phyloP scores from a whole-genome alignment of 2,888 invertebrate genomes.

The Microctonus aethiopoides region DNA sequence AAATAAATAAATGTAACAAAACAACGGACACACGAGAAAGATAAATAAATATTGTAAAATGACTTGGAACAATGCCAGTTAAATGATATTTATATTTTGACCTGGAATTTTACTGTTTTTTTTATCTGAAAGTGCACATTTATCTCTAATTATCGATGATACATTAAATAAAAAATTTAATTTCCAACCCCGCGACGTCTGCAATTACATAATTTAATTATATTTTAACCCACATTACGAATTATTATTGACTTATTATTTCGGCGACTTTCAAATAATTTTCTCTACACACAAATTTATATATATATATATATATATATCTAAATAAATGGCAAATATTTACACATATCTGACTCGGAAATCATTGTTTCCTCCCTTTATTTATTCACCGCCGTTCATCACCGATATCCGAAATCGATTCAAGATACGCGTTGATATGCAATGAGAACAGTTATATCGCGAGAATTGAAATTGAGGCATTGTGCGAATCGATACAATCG shows the following conservation, averaged over 20 bases:
- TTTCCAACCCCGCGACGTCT: constrained; percentile 7
- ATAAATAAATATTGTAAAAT: constrained; percentile 24
- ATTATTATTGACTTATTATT: constrained; percentile 21
- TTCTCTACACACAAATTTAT: neutral
- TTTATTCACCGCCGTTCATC: constrained; percentile 30
- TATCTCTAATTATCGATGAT: too few species aligned
- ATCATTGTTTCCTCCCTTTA: constrained; percentile 33
- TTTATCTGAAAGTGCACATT: too few species aligned
- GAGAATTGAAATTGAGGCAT: constrained; percentile 31
- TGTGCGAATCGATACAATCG: constrained; percentile 42
- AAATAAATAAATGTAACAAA: neutral
- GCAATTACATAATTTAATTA: constrained; percentile 19
- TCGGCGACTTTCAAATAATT: constrained; percentile 30
- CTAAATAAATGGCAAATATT: neutral
- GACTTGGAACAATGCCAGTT: constrained; percentile 23
- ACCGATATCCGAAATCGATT: constrained; percentile 33
- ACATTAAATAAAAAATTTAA: too few species aligned
- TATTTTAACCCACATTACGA: constrained; percentile 7
- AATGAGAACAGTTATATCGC: constrained; percentile 32
- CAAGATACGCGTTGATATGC: constrained; percentile 31
- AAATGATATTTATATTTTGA: neutral
- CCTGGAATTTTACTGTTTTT: neutral
- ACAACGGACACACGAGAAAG: constrained; percentile 19
- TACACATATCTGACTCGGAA: constrained; percentile 18
- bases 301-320: too few species aligned